A percentile compares a stretch with the other conserved stretches of the same genome.
Conservation (phyloP, 2,797 vertebrate genomes). For the Pygocentrus nattereri region DNA sequence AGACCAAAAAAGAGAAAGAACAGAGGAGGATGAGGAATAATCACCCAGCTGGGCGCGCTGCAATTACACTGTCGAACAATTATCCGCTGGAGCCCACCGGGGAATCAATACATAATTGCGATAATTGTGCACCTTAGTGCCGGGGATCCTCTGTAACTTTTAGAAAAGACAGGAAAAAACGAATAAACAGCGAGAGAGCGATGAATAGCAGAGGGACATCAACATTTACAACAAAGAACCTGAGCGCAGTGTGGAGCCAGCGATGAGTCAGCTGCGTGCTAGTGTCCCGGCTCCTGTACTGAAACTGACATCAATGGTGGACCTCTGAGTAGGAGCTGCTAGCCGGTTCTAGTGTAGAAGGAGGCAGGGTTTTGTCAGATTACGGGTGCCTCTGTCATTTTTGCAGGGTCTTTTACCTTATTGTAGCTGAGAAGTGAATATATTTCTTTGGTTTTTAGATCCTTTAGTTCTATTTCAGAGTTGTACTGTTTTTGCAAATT, state of each 20-base stretch:
- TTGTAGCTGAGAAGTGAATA: neutral
- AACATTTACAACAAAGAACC: constrained; percentile 71
- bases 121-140: constrained; percentile 79
- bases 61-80: constrained; percentile 85
- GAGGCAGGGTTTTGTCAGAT: too few species aligned
- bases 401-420: neutral
- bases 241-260: constrained; percentile 51
- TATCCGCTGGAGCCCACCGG: constrained; percentile 70
- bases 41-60: constrained; percentile 78
- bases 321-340: constrained; percentile 27
- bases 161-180: constrained; percentile 69
- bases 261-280: constrained; percentile 59
- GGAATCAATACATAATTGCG: constrained; percentile 85
- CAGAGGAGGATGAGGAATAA: constrained; percentile 77
- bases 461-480: too few species aligned
- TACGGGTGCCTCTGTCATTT: neutral
- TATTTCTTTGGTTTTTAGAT: neutral
- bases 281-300: neutral
- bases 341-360: neutral
- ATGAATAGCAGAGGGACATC: constrained; percentile 61
- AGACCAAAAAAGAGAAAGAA: constrained; percentile 66
- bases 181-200: constrained; percentile 69
- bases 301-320: neutral
- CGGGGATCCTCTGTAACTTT: constrained; percentile 70
- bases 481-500: too few species aligned